Evolutionary conservation across 2,797 vertebrate species (phyloP), one percentile per base, ranked within the genome.

Genomic region (Muraenolepis orangiensis): DNA sequence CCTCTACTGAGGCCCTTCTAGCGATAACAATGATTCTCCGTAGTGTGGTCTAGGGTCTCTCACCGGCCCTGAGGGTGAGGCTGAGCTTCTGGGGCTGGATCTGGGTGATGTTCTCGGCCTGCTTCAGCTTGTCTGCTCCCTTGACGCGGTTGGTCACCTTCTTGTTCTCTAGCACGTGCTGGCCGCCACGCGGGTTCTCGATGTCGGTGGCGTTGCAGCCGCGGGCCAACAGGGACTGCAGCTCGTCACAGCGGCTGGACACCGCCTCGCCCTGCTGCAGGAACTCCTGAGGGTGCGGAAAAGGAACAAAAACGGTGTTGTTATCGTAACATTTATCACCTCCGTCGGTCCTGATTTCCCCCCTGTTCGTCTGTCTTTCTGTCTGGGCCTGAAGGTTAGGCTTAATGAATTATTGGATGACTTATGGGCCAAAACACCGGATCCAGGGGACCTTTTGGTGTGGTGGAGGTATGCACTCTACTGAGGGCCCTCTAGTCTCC

Each of bases 181-280:
- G 85, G 12, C 73, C 78, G 0, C 98, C 98, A 57, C 88, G 85
- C 23, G 98, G 98, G 83, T 96, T 96, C 91, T 98, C 96, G 23
- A 97, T 96, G 78, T 93, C 90, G 0, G 80, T 7, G 0, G 38
- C 0, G 13, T 76, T 76, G 30, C 98, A 99, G 70, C 95, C 95
- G 82, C 96, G 95, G 83, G 92, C 96, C 72, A 89, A 89, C 32
- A 99, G 91, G 18, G 95, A 94, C 78, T 95, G 93, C 75, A 97
- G 84, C 83, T 98, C 97, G 80, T 99, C 96, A 79, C 98, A 99
- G 0, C 97, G 94, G 28, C 96, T 95, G 13, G 97, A 96, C 23
- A 97, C 97, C 0, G 96, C 94, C 86, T 99, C 97, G 0, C 98
- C 98, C 89, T 96, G 95, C 88, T 97, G 95, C 82, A 99, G 91